Base-by-base conservation (phyloP, 2,113 vertebrate genomes). In the Lamprologus sp. region DNA sequence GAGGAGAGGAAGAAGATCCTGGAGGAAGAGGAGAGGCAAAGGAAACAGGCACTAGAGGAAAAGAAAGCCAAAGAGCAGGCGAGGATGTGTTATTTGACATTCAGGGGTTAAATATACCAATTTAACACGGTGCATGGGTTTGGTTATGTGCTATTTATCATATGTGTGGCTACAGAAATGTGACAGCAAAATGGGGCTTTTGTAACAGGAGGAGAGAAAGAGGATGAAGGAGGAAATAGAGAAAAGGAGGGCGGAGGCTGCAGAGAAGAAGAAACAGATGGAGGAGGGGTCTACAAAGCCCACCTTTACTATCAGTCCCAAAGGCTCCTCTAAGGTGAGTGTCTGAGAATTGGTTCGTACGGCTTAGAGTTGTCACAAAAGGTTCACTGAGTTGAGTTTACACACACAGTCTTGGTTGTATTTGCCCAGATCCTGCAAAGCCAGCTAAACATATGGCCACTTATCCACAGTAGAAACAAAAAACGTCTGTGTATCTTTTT, bases 211-310 rank as follows among this genome's bases (percentile, higher is more conserved):
- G 94, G 99, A 99, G 90, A 99, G 97, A 94, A 98, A 96, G 93
- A 97, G 95, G 90, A 96, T 99, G 97, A 99, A 97, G 89, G 98
- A 98, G 90, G 99, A 99, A 92, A 99, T 99, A 5, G 99, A 99
- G 93, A 97, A 96, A 92, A 97, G 99, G 94, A 96, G 99, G 88
- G 98, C 98, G 1, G 98, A 99, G 90, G 98, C 98, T 79, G 98
- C 98, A n/a, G 98, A 99, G 94, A 99, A 98, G 93, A 98, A 98
- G 91, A 98, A 98, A n/a, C 98, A 98, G 91, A 96, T 96, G 63
- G 94, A 83, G 3, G 98, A 98, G 23, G 97, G 97, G 3, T 93
- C 96, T 5, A 17, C 95, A 7, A 98, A 97, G 92, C 96, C 97
- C 3, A 94, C 96, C 0, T 99, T 99, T 86, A 96, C 97, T 47